These are phyloP conservation scores for Bellardia bayeri DNA, from an alignment of 2,888 invertebrate genomes.

Conservation along the genomic window DNA sequence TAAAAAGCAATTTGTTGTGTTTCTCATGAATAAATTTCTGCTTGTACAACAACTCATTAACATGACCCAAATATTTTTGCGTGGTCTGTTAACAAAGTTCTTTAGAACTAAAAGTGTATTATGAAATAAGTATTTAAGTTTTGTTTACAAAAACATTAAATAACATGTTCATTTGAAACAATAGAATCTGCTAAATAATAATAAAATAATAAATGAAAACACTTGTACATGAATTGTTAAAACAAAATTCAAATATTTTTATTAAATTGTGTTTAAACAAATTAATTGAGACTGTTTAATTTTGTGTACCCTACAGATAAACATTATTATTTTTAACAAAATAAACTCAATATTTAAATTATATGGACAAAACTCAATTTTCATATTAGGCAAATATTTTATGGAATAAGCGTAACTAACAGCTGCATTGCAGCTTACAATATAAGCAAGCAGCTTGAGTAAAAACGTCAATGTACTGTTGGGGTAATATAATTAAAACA, in stretches of 20 bases:
- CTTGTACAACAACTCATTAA: slow-evolving; percentile 48
- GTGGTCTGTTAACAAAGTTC: slow-evolving; percentile 1
- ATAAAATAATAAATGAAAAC: slow-evolving; percentile 35
- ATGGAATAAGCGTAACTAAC: too few relatives aligned
- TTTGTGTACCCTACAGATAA: not conserved
- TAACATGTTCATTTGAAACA: slow-evolving; percentile 33
- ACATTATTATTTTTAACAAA: not conserved
- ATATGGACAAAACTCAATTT: too few relatives aligned
- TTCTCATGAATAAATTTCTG: not conserved
- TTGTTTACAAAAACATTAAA: slow-evolving; percentile 20
- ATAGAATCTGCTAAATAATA: slow-evolving; percentile 22
- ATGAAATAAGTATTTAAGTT: slow-evolving; percentile 12
- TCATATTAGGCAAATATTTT: too few relatives aligned
- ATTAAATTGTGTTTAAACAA: slow-evolving; percentile 1
- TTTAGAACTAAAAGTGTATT: not conserved
- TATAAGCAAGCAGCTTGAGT: too few relatives aligned
- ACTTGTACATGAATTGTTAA: not conserved
- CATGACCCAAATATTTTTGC: slow-evolving; percentile 56
- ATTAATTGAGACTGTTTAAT: not conserved
- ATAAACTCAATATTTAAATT: too few relatives aligned
- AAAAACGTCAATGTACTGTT: too few relatives aligned
- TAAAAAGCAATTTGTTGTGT: slow-evolving; percentile 16
- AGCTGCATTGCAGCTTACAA: too few relatives aligned
- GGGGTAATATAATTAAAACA: too few relatives aligned
- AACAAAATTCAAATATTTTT: slow-evolving; percentile 41